Percentiles rank a stretch among this genome's conserved stretches.
Conservation (phyloP, 2,113 vertebrate species). For the Chelonoidis abingdonii region DNA sequence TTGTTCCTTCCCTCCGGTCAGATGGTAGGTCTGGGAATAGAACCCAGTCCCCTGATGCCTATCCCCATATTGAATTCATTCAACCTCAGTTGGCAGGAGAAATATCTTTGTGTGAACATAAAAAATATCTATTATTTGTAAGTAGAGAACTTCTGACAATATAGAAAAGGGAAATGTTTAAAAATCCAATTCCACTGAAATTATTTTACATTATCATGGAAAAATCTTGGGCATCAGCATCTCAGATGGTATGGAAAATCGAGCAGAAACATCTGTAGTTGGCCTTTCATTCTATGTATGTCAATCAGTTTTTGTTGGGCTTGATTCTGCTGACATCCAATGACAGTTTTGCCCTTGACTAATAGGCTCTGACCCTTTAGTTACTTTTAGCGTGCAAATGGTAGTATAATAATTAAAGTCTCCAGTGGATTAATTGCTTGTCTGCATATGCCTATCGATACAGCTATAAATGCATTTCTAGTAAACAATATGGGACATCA, state of each 20-base stretch:
- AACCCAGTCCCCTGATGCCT: background rate
- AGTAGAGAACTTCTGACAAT: background rate
- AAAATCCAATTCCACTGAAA: background rate
- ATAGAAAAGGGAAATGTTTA: background rate
- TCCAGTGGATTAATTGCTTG: background rate
- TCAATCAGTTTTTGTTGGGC: background rate
- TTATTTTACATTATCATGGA: background rate
- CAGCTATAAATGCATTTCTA: background rate
- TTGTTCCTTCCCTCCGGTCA: background rate
- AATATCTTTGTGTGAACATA: background rate
- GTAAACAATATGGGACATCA: constrained; percentile 30
- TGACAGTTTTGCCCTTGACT: background rate
- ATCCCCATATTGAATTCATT: background rate
- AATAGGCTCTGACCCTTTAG: constrained; percentile 11
- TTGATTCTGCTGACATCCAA: background rate
- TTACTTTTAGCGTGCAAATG: background rate
- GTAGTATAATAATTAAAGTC: background rate
- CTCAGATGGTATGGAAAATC: background rate
- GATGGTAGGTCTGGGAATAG: background rate
- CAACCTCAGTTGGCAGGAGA: background rate
- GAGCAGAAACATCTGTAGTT: background rate
- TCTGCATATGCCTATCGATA: background rate
- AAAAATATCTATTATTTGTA: background rate
- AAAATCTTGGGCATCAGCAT: background rate
- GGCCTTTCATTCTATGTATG: background rate